These are phyloP conservation scores for Cynocephalus volans DNA, from an alignment of 2,113 vertebrate species.

Conservation along the genomic window DNA sequence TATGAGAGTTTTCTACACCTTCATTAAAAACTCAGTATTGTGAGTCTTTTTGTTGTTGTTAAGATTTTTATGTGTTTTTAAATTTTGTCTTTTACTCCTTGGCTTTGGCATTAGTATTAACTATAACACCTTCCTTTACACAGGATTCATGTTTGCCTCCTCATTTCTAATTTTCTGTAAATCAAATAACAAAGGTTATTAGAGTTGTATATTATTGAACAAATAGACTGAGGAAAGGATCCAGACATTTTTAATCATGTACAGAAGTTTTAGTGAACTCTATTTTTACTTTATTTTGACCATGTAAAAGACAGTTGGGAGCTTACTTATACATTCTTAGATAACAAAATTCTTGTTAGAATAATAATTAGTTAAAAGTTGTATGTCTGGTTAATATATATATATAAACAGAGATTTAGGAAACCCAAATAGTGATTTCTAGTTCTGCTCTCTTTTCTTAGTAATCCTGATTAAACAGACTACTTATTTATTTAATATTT, in stretches of 20 bases:
- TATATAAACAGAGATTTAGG: background rate
- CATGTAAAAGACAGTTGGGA: background rate
- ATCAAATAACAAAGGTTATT: background rate
- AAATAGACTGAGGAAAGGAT: background rate
- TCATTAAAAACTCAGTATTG: background rate
- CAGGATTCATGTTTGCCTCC: background rate
- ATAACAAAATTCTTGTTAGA: background rate
- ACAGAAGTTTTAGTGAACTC: background rate
- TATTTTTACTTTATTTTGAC: background rate
- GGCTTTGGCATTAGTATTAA: background rate
- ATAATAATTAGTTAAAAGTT: background rate
- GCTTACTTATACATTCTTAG: background rate
- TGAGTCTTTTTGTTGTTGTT: background rate
- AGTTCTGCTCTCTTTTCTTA: background rate
- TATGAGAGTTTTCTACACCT: background rate
- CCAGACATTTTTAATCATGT: background rate
- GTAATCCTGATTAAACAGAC: background rate
- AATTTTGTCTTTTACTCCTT: background rate
- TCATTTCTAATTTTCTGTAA: background rate
- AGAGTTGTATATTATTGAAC: background rate
- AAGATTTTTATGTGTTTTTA: conserved; percentile 5
- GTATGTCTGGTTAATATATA: background rate
- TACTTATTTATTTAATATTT: background rate
- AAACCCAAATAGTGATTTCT: background rate
- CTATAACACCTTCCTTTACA: background rate